These are phyloP conservation scores for Brachyptera risi DNA, from an alignment of 2,888 invertebrate species.

Conservation along the genomic window DNA sequence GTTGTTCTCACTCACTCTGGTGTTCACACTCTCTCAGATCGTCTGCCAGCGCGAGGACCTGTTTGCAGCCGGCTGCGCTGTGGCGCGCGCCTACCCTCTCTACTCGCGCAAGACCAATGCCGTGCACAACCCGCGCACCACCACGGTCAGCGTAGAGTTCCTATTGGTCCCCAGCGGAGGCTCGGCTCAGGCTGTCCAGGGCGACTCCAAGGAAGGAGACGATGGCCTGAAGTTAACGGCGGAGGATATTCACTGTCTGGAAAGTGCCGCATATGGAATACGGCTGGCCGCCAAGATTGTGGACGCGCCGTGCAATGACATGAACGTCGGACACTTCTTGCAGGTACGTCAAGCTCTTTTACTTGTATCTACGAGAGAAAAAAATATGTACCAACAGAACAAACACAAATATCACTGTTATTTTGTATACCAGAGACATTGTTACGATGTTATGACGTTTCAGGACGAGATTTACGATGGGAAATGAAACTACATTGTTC, in stretches of 20 bases:
- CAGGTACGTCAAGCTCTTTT: constrained; percentile 58
- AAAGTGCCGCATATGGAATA: constrained; percentile 58
- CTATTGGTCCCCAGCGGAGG: constrained; percentile 42
- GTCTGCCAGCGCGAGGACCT: constrained; percentile 74
- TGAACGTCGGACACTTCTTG: constrained; percentile 76
- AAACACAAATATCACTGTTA: no score
- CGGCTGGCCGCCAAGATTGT: constrained; percentile 75
- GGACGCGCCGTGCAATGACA: constrained; percentile 79
- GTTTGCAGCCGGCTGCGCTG: constrained; percentile 74
- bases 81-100: constrained; percentile 75
- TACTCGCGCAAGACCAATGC: constrained; percentile 54
- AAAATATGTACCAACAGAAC: no score
- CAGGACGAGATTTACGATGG: no score
- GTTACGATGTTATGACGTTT: no score
- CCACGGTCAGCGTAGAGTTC: constrained; percentile 54
- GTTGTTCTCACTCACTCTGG: no score
- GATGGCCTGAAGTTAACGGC: constrained; percentile 41
- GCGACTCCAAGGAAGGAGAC: no score
- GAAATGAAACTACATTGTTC: no score
- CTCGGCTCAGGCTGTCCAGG: constrained; percentile 25
- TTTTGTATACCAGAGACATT: no score
- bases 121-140: constrained; percentile 19
- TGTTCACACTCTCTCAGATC: no score
- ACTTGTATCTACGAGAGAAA: no score
- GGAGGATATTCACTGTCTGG: constrained; percentile 54